Conservation (phyloP, 1,140 invertebrate genomes). For the Zeugodacus cucurbitae region DNA sequence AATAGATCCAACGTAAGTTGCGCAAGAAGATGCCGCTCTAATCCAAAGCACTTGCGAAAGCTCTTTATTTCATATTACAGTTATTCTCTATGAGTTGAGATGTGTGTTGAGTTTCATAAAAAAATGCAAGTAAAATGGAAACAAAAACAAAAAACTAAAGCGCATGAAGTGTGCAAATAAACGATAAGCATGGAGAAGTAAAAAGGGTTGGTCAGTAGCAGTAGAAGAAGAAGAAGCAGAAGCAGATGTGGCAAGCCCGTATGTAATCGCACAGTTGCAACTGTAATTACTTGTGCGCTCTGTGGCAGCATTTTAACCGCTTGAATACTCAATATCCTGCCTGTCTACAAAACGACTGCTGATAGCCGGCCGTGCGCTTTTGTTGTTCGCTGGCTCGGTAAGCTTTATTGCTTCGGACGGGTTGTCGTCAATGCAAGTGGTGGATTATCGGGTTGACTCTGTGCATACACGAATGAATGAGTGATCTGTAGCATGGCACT, state of each 20-base stretch:
- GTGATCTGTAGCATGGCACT: not conserved
- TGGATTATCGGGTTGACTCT: not conserved
- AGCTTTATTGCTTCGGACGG: not conserved
- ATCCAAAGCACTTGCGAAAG: not conserved
- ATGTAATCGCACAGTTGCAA: too few species aligned
- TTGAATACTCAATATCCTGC: not conserved
- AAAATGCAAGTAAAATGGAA: not conserved
- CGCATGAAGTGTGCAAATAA: not conserved
- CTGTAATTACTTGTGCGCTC: not conserved
- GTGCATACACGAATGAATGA: not conserved
- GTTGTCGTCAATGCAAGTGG: not conserved
- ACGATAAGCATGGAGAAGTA: not conserved
- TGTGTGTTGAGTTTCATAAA: not conserved
- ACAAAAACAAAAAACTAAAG: not conserved
- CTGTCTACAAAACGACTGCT: not conserved
- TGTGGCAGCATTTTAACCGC: slow-evolving; percentile 11
- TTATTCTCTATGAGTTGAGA: not conserved
- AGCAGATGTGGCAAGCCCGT: too few species aligned
- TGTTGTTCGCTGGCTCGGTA: not conserved
- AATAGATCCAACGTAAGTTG: not conserved
- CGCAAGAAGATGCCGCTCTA: not conserved
- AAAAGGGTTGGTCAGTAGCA: not conserved
- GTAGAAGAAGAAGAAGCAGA: not conserved
- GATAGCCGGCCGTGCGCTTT: not conserved
- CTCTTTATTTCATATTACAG: not conserved